Base-by-base conservation (phyloP, 2,113 vertebrate genomes). In the Cairina moschata region DNA sequence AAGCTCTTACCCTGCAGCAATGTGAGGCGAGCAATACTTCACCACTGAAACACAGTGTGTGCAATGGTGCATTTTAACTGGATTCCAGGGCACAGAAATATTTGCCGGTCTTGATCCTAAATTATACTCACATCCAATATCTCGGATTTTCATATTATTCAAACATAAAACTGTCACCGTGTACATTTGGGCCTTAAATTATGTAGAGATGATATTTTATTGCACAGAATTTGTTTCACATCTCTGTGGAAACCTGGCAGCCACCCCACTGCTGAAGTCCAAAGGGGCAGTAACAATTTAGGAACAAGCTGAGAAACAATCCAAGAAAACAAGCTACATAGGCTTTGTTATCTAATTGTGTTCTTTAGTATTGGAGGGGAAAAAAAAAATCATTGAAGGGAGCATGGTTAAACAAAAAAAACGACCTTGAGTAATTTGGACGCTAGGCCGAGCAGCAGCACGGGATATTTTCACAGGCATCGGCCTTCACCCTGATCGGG, bases 181-280 rank as follows among this genome's bases (percentile, higher is more conserved):
- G 83, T 80, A 86, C 77, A 86, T 92, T 91, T 87, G 60, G 68
- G 78, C 40, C 63, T 90, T 95, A 93, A 96, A 96, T 97, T 93
- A 96, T 91, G 93, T 93, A 91, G 75, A 75, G 92, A 89, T 93
- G 82, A 92, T 93, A 91, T 94, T 94, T 95, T 96, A 96, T 92
- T 91, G 79, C 91, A 92, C 56, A 86, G 82, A 88, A 92, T 92
- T 93, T 96, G 88, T 95, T 95, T 96, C 15, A 28, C 63, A 92
- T 96, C 94, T 96, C 94, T 91, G 78, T 96, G 93, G 95, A 96
- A 97, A 96, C 84, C 89, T 97, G 96, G 93, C 92, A 96, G 38
- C 52, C 65, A 44, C 75, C 55, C 71, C 52, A 65, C 72, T 77
- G 75, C 59, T 2, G 5, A 90, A 88, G 93, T 97, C 94, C 93